Evolutionary conservation across 2,797 vertebrate genomes (phyloP), one percentile per base, ranked within the genome.

Genomic region (Gymnodraco acuticeps): DNA sequence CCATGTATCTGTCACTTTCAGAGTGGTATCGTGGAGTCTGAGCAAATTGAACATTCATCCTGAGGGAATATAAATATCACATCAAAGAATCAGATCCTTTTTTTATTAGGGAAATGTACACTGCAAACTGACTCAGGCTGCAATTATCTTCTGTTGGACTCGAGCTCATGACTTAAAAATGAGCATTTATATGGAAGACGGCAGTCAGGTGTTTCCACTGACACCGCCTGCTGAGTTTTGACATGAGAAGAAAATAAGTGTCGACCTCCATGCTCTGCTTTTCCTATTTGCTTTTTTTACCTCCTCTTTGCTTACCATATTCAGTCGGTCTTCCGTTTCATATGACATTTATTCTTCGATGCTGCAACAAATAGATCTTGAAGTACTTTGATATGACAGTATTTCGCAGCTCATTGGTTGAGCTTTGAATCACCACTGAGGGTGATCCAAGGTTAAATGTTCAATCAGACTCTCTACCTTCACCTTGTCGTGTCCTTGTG

Each of bases 31-130:
- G 23, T 48, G 9, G 68, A 85, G 84, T 85, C 55, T 5, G 64
- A 84, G 75, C 84, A 87, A 84, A 86, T 72, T 80, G 88, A 87
- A 88, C 82, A 82, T 87, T 87, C 81, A 52, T 74, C 83, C 83
- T 27, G 5, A 12, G 67, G 86, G 84, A 77, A 75, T 80, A 69
- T 73, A 81, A 88, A 80, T 84, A 85, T 78, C 75, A 31, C 82
- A 92, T 92, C 87, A 91, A 85, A 91, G 75, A 80, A 80, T 71
- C n/a, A 0, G 59, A 88, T 82, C 69, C 8, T 55, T 83, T 82
- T 65, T 85, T 82, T 85, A 75, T 84, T 82, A 77, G 63, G 72
- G 72, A 74, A 85, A 76, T 81, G 71, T 81, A 85, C 76, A 80
- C 81, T 85, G 67, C 61, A 75, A 64, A 41, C 64, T 60, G 78